Conservation (phyloP, 2,888 invertebrate genomes). For the Erannis defoliaria region DNA sequence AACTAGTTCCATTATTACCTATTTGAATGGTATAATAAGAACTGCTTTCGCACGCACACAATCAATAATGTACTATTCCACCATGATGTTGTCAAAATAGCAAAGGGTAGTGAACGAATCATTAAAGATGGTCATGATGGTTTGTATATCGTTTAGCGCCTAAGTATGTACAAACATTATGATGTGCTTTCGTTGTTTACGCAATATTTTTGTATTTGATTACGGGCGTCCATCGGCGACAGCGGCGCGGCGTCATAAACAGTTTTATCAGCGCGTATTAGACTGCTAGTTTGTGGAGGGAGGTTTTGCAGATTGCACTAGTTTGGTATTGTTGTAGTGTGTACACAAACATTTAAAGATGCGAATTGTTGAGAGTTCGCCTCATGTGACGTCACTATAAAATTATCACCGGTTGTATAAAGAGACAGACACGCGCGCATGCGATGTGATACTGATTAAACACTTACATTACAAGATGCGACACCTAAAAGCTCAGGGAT, state of each 20-base stretch:
- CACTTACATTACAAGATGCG: constrained; percentile 41
- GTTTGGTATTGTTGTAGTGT: constrained; percentile 57
- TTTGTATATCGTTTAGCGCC: constrained; percentile 35
- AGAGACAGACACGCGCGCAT: constrained; percentile 74
- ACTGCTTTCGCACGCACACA: constrained; percentile 20
- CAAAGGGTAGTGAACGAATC: constrained; percentile 28
- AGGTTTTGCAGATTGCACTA: constrained; percentile 52
- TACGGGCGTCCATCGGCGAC: constrained; percentile 15
- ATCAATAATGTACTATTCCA: constrained; percentile 23
- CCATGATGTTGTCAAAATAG: constrained; percentile 27
- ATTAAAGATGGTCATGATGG: constrained; percentile 30
- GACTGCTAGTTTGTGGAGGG: constrained; percentile 16
- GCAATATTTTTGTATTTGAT: constrained; percentile 34
- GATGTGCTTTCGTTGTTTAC: constrained; percentile 33
- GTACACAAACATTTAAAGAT: constrained; percentile 64
- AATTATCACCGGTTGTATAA: constrained; percentile 80
- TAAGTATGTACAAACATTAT: constrained; percentile 33
- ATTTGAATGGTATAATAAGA: constrained; percentile 19
- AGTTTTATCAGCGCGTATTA: constrained; percentile 18
- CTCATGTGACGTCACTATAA: constrained; percentile 66
- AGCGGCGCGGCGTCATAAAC: constrained; percentile 17
- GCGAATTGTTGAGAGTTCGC: constrained; percentile 58
- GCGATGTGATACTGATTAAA: constrained; percentile 61
- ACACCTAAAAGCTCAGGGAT: constrained; percentile 20
- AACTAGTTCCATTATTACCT: constrained; percentile 21